These are phyloP conservation scores for Drosophila nr. fundita DNA, from an alignment of 2,888 invertebrate species.

Conservation along the genomic window DNA sequence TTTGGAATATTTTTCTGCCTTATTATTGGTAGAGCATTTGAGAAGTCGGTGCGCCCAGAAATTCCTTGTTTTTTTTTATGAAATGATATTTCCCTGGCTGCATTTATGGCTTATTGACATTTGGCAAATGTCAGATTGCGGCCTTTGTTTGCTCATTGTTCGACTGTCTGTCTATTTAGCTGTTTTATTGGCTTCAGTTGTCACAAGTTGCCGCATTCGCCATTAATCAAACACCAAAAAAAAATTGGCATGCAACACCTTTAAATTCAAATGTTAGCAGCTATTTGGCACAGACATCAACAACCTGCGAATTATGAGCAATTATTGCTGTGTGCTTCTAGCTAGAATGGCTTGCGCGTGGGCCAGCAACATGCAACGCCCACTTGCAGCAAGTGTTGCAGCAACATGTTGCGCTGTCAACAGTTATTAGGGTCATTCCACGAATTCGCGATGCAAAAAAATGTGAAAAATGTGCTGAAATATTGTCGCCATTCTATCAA, in stretches of 20 bases:
- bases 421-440: constrained; percentile 51
- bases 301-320: constrained; percentile 68
- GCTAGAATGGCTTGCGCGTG: constrained; percentile 43
- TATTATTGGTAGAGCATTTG: background rate
- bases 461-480: constrained; percentile 27
- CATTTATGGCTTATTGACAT: constrained; percentile 72
- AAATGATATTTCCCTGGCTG: constrained; percentile 24
- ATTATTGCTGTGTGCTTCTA: constrained; percentile 42
- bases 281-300: constrained; percentile 8
- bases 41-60: background rate
- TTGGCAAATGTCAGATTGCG: constrained; percentile 74
- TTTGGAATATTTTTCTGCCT: too few species aligned
- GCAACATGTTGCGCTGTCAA: constrained; percentile 64
- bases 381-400: constrained; percentile 47
- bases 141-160: constrained; percentile 59
- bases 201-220: constrained; percentile 31
- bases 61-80: constrained; percentile 3
- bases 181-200: constrained; percentile 45
- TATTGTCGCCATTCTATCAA: constrained; percentile 43
- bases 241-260: constrained; percentile 50
- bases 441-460: constrained; percentile 22
- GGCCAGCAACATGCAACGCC: constrained; percentile 33
- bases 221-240: constrained; percentile 43
- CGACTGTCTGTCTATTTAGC: constrained; percentile 19
- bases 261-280: constrained; percentile 45